Percentiles rank a stretch among this genome's conserved stretches.
Evolutionary conservation across 2,888 invertebrate species (phyloP).

Genomic region (Orchestes rusci): DNA sequence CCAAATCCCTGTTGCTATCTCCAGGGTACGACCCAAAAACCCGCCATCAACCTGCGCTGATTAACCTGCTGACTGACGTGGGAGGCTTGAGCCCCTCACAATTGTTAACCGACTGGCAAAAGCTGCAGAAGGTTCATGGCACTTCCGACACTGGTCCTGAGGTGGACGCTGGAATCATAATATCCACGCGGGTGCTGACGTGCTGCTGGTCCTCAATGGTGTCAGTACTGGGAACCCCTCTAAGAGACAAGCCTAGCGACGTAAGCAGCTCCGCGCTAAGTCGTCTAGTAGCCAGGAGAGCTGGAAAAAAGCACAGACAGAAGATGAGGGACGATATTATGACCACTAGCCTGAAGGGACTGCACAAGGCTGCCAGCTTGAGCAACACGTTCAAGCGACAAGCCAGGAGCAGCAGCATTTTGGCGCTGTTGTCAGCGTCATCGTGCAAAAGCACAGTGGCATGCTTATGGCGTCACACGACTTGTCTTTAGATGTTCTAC

Average conservation of each 20-base stretch:
- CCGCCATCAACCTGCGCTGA: slow-evolving; percentile 55
- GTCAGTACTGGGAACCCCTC: slow-evolving; percentile 73
- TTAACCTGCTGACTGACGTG: slow-evolving; percentile 72
- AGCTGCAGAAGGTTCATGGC: slow-evolving; percentile 67
- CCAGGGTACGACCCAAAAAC: slow-evolving; percentile 57
- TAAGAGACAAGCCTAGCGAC: slow-evolving; percentile 39
- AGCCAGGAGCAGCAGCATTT: slow-evolving; percentile 83
- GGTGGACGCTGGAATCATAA: slow-evolving; percentile 70
- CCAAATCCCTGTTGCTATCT: slow-evolving; percentile 62
- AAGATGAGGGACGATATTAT: slow-evolving; percentile 70
- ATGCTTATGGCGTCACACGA: slow-evolving; percentile 84
- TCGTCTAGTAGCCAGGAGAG: slow-evolving; percentile 52
- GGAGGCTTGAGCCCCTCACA: slow-evolving; percentile 79
- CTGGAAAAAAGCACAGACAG: slow-evolving; percentile 48
- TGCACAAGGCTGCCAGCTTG: slow-evolving; percentile 86
- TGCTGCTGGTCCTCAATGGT: slow-evolving; percentile 92
- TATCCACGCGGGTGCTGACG: slow-evolving; percentile 72
- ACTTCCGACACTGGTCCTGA: slow-evolving; percentile 63
- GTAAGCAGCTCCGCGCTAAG: slow-evolving; percentile 45
- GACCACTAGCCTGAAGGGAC: slow-evolving; percentile 78
- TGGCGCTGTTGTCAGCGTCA: slow-evolving; percentile 78
- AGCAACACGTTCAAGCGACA: slow-evolving; percentile 85
- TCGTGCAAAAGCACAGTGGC: slow-evolving; percentile 76
- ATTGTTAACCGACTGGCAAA: slow-evolving; percentile 80
- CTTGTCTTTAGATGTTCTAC: slow-evolving; percentile 83